phyloP scores from a whole-genome alignment of 2,113 vertebrate genomes.

The Leuciscus idus region DNA sequence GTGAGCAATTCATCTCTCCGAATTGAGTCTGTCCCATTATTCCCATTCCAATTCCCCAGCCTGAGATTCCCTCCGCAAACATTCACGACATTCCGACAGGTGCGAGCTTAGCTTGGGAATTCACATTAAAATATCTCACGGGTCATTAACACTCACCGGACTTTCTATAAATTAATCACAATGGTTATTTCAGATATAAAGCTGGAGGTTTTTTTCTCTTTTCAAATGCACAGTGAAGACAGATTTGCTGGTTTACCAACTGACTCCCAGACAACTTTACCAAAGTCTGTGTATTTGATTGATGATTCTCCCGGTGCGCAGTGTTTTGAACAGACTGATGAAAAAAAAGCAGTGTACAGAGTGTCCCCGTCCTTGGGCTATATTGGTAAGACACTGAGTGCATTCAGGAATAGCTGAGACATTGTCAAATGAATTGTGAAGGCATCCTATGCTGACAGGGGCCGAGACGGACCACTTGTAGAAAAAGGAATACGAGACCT shows the following conservation, averaged over 20 bases:
- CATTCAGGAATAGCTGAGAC: slow-evolving; percentile 3
- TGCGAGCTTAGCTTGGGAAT: not conserved
- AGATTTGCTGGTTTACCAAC: not conserved
- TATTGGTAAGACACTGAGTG: not conserved
- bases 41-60: not conserved
- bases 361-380: not conserved
- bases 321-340: not conserved
- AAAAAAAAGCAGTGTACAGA: not conserved
- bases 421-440: slow-evolving; percentile 4
- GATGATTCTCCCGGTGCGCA: not conserved
- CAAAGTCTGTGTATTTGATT: not conserved
- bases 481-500: not conserved
- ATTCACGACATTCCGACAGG: not conserved
- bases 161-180: not conserved
- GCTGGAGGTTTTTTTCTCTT: not conserved
- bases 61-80: not conserved
- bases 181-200: not conserved
- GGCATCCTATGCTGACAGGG: not conserved
- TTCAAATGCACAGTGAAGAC: not conserved
- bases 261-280: not conserved
- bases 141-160: not conserved
- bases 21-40: not conserved
- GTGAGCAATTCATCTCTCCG: slow-evolving; percentile 9
- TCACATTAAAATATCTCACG: not conserved
- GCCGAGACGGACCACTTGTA: not conserved